These are phyloP conservation scores for Drosophila recens DNA, from an alignment of 2,888 invertebrate species.

Conservation along the genomic window DNA sequence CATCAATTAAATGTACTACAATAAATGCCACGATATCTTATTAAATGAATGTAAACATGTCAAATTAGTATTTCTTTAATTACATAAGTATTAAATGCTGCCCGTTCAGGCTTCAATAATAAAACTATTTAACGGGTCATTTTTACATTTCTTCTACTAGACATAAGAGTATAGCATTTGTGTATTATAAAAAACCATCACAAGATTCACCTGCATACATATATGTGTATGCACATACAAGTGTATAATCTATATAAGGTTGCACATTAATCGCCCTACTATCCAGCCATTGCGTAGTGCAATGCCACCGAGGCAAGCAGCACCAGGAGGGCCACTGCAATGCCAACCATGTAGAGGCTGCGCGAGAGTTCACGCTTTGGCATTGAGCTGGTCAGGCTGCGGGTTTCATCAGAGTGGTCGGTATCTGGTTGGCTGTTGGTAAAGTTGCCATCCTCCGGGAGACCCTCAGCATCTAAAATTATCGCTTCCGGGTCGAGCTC, in stretches of 20 bases:
- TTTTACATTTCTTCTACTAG: constrained; percentile 64
- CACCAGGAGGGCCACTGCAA: constrained; percentile 88
- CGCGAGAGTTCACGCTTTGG: constrained; percentile 88
- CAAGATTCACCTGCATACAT: constrained; percentile 63
- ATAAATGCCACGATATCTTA: neutral
- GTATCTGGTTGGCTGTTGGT: constrained; percentile 30
- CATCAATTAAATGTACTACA: neutral
- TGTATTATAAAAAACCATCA: constrained; percentile 73
- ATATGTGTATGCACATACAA: constrained; percentile 49
- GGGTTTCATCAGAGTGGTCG: constrained; percentile 57
- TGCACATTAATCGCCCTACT: constrained; percentile 40
- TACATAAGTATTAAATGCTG: constrained; percentile 75
- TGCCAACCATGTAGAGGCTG: constrained; percentile 86
- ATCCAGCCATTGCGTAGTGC: constrained; percentile 85
- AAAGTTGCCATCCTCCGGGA: constrained; percentile 89
- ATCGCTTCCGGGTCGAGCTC: constrained; percentile 90
- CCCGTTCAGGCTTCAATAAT: constrained; percentile 74
- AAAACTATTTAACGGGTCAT: constrained; percentile 77
- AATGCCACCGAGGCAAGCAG: constrained; percentile 87
- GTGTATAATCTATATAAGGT: constrained; percentile 57
- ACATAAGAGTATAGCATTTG: constrained; percentile 67
- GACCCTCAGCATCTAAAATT: constrained; percentile 91
- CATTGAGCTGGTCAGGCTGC: constrained; percentile 86
- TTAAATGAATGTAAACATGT: neutral
- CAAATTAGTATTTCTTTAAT: constrained; percentile 41